Conservation (phyloP, 2,113 vertebrate species). For the Argyrosomus japonicus region DNA sequence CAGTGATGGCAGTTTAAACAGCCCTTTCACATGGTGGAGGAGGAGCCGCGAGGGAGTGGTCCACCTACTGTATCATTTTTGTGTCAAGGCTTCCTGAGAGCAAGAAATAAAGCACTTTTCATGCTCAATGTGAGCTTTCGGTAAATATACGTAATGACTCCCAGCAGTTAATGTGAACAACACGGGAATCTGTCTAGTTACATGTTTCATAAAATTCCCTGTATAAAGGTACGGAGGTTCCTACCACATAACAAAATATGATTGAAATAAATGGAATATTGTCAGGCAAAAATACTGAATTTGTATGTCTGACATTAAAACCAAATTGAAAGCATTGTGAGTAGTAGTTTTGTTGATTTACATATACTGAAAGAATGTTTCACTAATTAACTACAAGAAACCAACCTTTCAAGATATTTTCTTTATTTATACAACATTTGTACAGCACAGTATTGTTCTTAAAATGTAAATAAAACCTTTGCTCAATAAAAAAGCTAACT, state of each 20-base stretch:
- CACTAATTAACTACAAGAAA: background rate
- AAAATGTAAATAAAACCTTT: background rate
- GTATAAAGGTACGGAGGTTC: background rate
- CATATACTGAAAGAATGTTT: background rate
- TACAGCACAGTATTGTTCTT: background rate
- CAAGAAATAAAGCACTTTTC: background rate
- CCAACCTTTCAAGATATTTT: background rate
- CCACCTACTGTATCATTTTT: background rate
- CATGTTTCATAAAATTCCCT: background rate
- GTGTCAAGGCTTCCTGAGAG: background rate
- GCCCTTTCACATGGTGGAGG: conserved; percentile 24
- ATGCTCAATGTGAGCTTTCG: background rate
- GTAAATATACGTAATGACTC: background rate
- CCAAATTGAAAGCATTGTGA: too few species aligned
- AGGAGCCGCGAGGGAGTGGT: conserved; percentile 29
- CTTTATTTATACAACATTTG: background rate
- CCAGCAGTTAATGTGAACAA: background rate
- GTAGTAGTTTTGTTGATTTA: background rate
- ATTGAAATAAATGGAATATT: background rate
- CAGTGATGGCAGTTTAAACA: conserved; percentile 47
- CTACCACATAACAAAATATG: background rate
- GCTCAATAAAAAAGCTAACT: background rate
- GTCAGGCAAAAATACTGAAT: background rate
- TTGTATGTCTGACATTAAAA: background rate
- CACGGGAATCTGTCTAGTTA: background rate